Conservation (phyloP, 2,113 vertebrate species). For the Oceanodroma tethys region DNA sequence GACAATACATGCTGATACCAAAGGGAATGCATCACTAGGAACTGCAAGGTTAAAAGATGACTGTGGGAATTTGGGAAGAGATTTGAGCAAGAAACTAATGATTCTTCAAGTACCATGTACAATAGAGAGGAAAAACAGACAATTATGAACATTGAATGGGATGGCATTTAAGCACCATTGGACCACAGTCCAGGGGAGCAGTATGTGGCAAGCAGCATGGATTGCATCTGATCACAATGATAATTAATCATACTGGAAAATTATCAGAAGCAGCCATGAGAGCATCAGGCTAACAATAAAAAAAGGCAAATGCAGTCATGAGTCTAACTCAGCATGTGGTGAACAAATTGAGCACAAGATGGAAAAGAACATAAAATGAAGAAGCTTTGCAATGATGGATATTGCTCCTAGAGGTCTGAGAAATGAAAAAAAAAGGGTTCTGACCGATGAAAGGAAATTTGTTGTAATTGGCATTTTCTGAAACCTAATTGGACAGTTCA, state of each 20-base stretch:
- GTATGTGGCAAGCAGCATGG: not conserved
- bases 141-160: not conserved
- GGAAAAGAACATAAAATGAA: not conserved
- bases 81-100: not conserved
- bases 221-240: not conserved
- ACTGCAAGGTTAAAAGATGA: not conserved
- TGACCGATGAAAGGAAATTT: not conserved
- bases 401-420: not conserved
- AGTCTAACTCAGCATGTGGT: not conserved
- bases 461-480: not conserved
- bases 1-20: not conserved
- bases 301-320: not conserved
- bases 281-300: not conserved
- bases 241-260: not conserved
- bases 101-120: not conserved
- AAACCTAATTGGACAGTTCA: not conserved
- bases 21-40: not conserved
- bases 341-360: not conserved
- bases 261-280: not conserved
- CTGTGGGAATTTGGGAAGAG: not conserved
- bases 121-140: not conserved
- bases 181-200: not conserved
- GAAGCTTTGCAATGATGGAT: not conserved
- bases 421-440: not conserved
- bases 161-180: not conserved